Evolutionary conservation across 2,797 vertebrate genomes (phyloP).

Genomic region (Coracias cyanogaster): DNA sequence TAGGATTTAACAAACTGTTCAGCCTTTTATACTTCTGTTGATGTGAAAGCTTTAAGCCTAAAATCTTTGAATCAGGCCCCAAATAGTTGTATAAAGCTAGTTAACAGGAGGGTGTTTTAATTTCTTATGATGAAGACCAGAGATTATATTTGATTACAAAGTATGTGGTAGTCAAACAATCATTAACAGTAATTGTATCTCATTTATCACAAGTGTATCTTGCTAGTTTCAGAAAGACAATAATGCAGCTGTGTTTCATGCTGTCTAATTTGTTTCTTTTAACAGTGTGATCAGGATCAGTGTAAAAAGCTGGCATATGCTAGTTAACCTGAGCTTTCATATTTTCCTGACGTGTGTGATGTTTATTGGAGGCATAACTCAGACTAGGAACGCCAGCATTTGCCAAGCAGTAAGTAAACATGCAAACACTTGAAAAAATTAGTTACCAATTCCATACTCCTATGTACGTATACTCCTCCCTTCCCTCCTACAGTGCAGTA

Average conservation of each 20-base stretch:
- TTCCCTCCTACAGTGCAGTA: background rate
- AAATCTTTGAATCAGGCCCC: background rate
- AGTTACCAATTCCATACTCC: background rate
- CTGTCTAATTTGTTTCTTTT: conserved; percentile 17
- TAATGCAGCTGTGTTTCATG: conserved; percentile 5
- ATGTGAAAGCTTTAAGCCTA: background rate
- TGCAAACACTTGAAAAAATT: background rate
- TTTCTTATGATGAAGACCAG: background rate
- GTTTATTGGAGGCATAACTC: conserved; percentile 93
- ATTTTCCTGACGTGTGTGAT: conserved; percentile 92
- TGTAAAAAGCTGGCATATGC: conserved; percentile 97
- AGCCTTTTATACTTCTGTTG: background rate
- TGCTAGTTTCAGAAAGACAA: background rate
- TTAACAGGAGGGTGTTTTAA: background rate
- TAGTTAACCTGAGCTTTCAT: conserved; percentile 95
- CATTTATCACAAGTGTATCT: background rate
- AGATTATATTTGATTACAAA: background rate
- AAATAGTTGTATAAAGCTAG: background rate
- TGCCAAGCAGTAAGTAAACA: conserved; percentile 95
- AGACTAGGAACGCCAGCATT: conserved; percentile 88
- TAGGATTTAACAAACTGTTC: background rate
- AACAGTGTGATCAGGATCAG: conserved; percentile 92
- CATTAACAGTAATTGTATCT: conserved; percentile 16
- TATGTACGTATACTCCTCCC: fast-evolving
- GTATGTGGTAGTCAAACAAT: background rate